Conservation (phyloP, 2,113 vertebrate genomes). For the Alaudala cheleensis region DNA sequence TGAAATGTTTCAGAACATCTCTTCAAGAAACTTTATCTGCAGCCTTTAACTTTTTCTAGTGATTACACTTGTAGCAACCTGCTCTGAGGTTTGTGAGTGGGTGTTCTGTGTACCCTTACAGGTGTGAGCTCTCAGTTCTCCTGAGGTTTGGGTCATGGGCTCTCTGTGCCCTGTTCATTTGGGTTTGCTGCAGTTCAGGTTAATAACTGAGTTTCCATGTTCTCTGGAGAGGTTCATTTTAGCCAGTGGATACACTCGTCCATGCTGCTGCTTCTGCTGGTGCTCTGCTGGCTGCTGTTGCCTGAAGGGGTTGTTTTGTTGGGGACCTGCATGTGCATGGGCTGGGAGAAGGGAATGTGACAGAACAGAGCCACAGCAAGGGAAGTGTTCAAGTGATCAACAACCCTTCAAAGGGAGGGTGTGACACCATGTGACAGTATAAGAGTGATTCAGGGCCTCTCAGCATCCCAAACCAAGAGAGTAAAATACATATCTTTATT, state of each 20-base stretch:
- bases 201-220: background rate
- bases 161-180: background rate
- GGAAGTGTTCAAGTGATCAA: background rate
- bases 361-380: background rate
- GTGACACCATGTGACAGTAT: background rate
- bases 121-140: background rate
- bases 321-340: background rate
- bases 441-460: background rate
- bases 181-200: background rate
- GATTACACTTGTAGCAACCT: accelerated
- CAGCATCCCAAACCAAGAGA: background rate
- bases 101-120: background rate
- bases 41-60: background rate
- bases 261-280: background rate
- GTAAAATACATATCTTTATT: background rate
- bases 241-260: background rate
- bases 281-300: background rate
- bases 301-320: background rate
- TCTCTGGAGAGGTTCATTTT: background rate
- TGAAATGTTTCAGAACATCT: background rate
- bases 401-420: background rate
- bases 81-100: background rate
- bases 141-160: background rate
- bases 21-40: background rate
- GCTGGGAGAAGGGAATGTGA: background rate